Conservation (phyloP, 2,888 invertebrate species). For the Onchidella celtica region DNA sequence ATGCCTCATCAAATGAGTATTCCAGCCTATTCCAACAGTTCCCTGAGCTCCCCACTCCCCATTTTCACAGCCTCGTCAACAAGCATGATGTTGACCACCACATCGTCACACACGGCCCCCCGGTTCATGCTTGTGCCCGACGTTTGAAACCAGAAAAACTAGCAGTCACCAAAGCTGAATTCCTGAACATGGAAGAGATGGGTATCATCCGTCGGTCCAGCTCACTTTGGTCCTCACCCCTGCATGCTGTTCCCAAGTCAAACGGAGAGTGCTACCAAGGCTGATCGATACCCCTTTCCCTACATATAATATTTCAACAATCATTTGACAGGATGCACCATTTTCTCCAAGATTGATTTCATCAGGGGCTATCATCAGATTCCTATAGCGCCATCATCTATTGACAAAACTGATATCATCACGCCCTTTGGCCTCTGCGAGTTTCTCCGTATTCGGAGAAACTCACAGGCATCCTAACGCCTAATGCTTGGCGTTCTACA, state of each 20-base stretch:
- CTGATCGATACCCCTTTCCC: constrained; percentile 47
- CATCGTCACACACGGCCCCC: constrained; percentile 19
- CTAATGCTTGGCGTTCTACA: constrained; percentile 18
- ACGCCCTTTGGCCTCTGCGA: constrained; percentile 47
- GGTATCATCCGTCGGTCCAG: constrained; percentile 25
- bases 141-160: constrained; percentile 28
- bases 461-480: constrained; percentile 24
- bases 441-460: no score
- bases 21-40: background rate
- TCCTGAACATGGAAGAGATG: constrained; percentile 36
- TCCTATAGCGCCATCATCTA: constrained; percentile 40
- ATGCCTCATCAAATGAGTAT: background rate
- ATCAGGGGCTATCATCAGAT: constrained; percentile 53
- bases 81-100: background rate
- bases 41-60: background rate
- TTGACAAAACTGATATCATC: constrained; percentile 50
- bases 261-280: background rate
- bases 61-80: constrained; percentile 23
- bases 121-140: constrained; percentile 23
- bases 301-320: constrained; percentile 52
- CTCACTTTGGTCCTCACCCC: constrained; percentile 37
- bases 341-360: constrained; percentile 54
- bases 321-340: constrained; percentile 45
- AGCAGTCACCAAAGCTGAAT: constrained; percentile 30
- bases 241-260: constrained; percentile 44